Base-by-base conservation (phyloP, 2,797 vertebrate species). In the Pseudopleuronectes americanus region DNA sequence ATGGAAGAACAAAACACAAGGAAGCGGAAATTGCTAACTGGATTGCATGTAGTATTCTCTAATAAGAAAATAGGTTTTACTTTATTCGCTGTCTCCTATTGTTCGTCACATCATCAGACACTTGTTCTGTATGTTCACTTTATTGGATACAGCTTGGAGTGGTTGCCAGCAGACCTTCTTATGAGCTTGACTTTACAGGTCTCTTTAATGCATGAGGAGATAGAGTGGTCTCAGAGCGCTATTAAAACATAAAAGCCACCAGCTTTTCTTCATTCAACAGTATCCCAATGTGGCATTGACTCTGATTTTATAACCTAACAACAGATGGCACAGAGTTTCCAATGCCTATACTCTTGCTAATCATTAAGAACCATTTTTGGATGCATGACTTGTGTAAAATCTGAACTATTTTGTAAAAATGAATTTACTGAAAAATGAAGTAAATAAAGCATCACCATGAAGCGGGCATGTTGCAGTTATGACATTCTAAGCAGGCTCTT, bases 271-370 rank as follows among this genome's bases (percentile, higher is more conserved):
- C 52, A 56, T 38, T 68, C 24, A 22, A 21, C 45, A 17, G 38
- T 61, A 64, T 66, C 31, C 53, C 47, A 33, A n/a, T 41, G 58
- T 71, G 65, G 53, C 57, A 13, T 6, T 68, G 31, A 68, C 52
- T 68, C 28, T 58, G 78, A 88, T 89, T 89, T 83, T 80, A 80
- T 82, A 54, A 38, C 61, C 70, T 64, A 38, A 73, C 43, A 68
- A 52, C 57, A 82, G 71, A 76, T 71, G 66, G 59, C 41, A 12
- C 48, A 14, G 38, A 62, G 31, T 68, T 71, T 66, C 54, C 45
- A 41, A 13, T 41, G 49, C 49, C 54, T 53, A 74, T 76, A 38
- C 70, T 73, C 41, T 73, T 73, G 53, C 53, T 69, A 54, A 75
- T 74, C 57, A 70, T 31, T 52, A 55, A 78, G 57, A 51, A 22